Percentiles rank a stretch among this genome's conserved stretches.
Conservation (phyloP, 1,140 invertebrate species). For the Thaumatotibia leucotreta region DNA sequence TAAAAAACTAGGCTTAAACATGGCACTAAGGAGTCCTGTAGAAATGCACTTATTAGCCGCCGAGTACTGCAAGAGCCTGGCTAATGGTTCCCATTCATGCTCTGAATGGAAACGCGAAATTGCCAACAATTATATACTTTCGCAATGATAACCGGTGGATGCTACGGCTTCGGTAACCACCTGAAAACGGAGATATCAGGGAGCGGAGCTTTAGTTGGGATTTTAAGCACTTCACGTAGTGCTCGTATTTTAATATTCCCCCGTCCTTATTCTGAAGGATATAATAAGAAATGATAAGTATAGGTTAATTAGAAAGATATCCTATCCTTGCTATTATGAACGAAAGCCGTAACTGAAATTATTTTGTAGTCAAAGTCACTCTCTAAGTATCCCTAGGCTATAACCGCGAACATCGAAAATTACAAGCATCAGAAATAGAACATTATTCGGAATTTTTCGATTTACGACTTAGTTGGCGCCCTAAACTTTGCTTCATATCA, state of each 20-base stretch:
- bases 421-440: no score
- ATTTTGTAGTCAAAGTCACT: no score
- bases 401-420: no score
- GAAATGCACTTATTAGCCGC: conserved; percentile 73
- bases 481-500: no score
- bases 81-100: conserved; percentile 70
- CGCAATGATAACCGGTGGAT: conserved; percentile 71
- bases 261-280: background rate
- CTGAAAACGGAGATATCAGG: conserved; percentile 8
- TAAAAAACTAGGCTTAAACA: conserved; percentile 55
- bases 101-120: conserved; percentile 69
- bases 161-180: conserved; percentile 47
- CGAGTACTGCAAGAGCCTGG: conserved; percentile 57
- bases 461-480: no score
- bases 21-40: conserved; percentile 68
- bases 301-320: no score
- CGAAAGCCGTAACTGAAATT: no score
- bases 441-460: no score
- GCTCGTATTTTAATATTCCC: background rate
- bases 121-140: conserved; percentile 74
- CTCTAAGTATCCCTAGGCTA: no score
- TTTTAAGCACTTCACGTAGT: background rate
- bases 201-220: background rate
- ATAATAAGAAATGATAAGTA: no score
- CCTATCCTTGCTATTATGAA: no score